These are phyloP conservation scores for Minunthozetes semirufus DNA, from an alignment of 2,888 invertebrate species.

Conservation along the genomic window DNA sequence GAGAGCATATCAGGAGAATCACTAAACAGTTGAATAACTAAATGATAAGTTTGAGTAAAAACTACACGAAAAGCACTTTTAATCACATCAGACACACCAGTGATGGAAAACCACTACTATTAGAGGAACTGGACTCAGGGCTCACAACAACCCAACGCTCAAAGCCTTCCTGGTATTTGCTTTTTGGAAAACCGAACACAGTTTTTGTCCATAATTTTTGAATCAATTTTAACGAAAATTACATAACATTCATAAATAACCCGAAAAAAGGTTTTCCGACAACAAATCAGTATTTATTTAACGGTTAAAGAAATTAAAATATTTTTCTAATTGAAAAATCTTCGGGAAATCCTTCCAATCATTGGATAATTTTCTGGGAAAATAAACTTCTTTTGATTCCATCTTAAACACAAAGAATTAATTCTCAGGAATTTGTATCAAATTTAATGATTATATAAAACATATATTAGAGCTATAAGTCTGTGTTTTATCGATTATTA, in stretches of 20 bases:
- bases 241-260: no score
- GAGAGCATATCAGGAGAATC: no score
- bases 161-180: neutral
- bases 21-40: neutral
- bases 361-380: no score
- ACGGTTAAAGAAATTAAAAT: no score
- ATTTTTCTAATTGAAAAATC: no score
- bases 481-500: neutral
- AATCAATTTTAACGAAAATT: no score
- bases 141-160: neutral
- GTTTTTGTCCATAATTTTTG: no score
- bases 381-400: no score
- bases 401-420: neutral
- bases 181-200: no score
- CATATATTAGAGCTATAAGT: neutral
- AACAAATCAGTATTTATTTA: no score
- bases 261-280: no score
- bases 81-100: neutral
- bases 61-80: neutral
- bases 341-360: no score
- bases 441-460: neutral
- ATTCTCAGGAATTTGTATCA: neutral
- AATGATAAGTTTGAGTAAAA: neutral
- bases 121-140: neutral
- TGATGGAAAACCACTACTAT: neutral